A percentile compares a stretch with the other conserved stretches of the same genome.
phyloP scores from a whole-genome alignment of 2,888 invertebrate genomes.

The Proisotoma minuta region DNA sequence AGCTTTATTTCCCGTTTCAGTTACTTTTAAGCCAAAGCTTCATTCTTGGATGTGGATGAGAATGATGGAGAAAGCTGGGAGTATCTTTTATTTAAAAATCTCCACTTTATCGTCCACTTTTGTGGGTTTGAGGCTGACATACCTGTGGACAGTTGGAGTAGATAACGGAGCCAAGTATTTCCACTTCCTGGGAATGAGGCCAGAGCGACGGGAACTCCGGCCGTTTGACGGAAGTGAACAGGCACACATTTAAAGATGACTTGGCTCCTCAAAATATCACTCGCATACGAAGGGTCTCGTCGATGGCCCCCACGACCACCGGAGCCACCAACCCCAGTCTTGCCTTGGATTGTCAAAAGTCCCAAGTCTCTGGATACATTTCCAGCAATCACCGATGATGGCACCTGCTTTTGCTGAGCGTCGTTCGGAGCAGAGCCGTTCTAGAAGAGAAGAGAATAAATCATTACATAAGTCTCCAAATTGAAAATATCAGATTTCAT shows the following conservation, averaged over 20 bases:
- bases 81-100: no score
- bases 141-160: slow-evolving; percentile 74
- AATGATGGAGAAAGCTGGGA: no score
- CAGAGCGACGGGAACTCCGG: slow-evolving; percentile 61
- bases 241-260: slow-evolving; percentile 45
- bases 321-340: slow-evolving; percentile 22
- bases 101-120: no score
- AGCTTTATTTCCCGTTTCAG: no score
- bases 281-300: slow-evolving; percentile 33
- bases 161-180: slow-evolving; percentile 75
- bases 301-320: neutral
- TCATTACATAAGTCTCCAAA: neutral
- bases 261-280: slow-evolving; percentile 41
- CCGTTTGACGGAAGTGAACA: slow-evolving; percentile 47
- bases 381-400: neutral
- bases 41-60: no score
- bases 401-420: neutral
- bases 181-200: slow-evolving; percentile 80
- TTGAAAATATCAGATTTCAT: no score
- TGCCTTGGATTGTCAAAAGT: slow-evolving; percentile 15
- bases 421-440: neutral
- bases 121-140: no score
- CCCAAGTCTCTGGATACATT: slow-evolving; percentile 1
- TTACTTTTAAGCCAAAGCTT: no score
- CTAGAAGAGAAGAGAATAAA: neutral